Evolutionary conservation across 2,797 vertebrate genomes (phyloP), one percentile per base, ranked within the genome.

Genomic region (Petrocephalus sullivani): DNA sequence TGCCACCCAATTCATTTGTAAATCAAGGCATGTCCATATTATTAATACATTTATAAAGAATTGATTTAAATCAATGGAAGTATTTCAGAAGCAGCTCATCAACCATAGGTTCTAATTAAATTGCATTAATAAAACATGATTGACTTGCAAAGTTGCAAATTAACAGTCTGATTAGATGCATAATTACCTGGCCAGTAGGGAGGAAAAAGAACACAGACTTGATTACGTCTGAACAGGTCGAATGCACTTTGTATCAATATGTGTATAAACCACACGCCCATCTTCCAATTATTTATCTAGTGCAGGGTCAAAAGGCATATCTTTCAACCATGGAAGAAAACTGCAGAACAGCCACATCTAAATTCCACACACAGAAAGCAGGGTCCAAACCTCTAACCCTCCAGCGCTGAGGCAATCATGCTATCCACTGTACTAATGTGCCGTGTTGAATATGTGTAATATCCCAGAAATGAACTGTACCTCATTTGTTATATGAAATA

Each of bases 51-150:
- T 81, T 81, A 41, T 81, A 37, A 78, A 78, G 41, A 78, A 46
- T 78, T 46, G 8, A 81, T 81, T 81, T 81, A 49, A 49, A 81
- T 81, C 75, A 41, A 81, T 49, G 19, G 41, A 46, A 49, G 75
- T 5, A 4, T 81, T 81, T 49, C 7, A 49, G 12, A 78, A n/a
- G 37, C 41, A n/a, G 46, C 37, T 81, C 41, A 4, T 49, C 75
- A 81, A n/a, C 41, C 75, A 81, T 81, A n/a, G 75, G 75, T n/a
- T 49, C 37, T 81, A 81, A 81, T 81, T 81, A 81, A 81, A 81
- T 81, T 46, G 75, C 75, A 49, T 81, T 81, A 81, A 81, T 81
- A 81, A 81, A 81, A 81, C 75, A 81, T 81, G 75, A 81, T 81
- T 81, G 75, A 81, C 41, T 81, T 81, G 75, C 37, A 81, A 81